Evolutionary conservation across 2,888 invertebrate species (phyloP).

Genomic region (Panorpa germanica): DNA sequence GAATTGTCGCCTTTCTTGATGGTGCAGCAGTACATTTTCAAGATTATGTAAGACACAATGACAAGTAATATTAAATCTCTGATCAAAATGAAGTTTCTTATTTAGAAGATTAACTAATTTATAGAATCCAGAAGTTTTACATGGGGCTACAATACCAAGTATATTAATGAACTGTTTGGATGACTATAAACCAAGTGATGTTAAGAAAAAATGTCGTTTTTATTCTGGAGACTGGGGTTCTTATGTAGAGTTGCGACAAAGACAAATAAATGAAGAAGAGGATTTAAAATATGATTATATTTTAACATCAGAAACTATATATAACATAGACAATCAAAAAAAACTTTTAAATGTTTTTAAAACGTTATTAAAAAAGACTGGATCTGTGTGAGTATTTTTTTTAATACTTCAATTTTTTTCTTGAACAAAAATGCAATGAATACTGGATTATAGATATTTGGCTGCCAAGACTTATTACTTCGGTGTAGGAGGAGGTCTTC

Average conservation of each 20-base stretch:
- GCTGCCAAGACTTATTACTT: slow-evolving; percentile 90
- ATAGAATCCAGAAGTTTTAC: slow-evolving; percentile 71
- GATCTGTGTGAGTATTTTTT: slow-evolving; percentile 44
- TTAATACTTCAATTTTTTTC: slow-evolving; percentile 10
- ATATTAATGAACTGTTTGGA: slow-evolving; percentile 42
- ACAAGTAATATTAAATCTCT: slow-evolving; percentile 8
- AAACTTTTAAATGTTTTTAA: slow-evolving; percentile 55
- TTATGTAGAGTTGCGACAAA: slow-evolving; percentile 26
- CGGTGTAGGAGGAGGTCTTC: slow-evolving; percentile 79
- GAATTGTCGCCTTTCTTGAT: slow-evolving; percentile 51
- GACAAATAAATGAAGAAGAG: slow-evolving; percentile 21
- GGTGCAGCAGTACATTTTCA: slow-evolving; percentile 68
- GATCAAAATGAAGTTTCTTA: slow-evolving; percentile 5
- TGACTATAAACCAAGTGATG: slow-evolving; percentile 15
- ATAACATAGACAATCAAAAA: slow-evolving; percentile 58
- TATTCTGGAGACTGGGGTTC: slow-evolving; percentile 60
- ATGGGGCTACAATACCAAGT: slow-evolving; percentile 66
- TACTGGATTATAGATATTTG: slow-evolving; percentile 30
- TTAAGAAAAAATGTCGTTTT: slow-evolving; percentile 28
- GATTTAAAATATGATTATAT: slow-evolving; percentile 58
- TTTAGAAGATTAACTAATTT: slow-evolving; percentile 1
- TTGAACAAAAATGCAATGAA: too few species aligned
- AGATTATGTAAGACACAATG: slow-evolving; percentile 63
- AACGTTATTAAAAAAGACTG: slow-evolving; percentile 36
- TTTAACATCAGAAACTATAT: slow-evolving; percentile 86